A percentile compares a stretch with the other conserved stretches of the same genome.
Conservation (phyloP, 2,888 invertebrate genomes). For the Himalopsyche kuldschensis region DNA sequence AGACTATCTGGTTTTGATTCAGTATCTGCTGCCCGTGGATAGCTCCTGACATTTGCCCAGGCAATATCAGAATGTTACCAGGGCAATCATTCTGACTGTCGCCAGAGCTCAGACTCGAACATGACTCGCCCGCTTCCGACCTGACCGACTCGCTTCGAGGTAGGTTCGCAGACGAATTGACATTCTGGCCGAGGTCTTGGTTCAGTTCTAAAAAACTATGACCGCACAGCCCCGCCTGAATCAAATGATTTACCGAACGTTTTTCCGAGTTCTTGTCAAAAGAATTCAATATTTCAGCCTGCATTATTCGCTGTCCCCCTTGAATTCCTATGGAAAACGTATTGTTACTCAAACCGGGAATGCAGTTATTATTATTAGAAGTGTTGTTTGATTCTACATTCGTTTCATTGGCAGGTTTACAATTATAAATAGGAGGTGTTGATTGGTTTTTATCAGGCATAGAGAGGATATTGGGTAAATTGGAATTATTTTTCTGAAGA, state of each 20-base stretch:
- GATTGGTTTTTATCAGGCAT: conserved; percentile 18
- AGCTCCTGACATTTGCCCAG: conserved; percentile 38
- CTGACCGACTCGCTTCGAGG: conserved; percentile 61
- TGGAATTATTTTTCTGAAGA: conserved; percentile 23
- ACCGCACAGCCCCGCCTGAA: conserved; percentile 40
- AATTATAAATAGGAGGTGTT: conserved; percentile 13
- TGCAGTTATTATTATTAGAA: conserved; percentile 14
- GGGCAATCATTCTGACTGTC: conserved; percentile 45
- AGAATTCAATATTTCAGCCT: conserved; percentile 39
- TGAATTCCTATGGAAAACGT: conserved; percentile 27
- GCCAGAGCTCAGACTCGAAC: conserved; percentile 56
- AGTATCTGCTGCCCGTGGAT: conserved; percentile 24
- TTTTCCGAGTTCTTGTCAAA: conserved; percentile 49
- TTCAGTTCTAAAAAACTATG: conserved; percentile 27
- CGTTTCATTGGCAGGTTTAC: conserved; percentile 21
- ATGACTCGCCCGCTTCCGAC: conserved; percentile 63
- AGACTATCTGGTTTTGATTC: conserved; percentile 32
- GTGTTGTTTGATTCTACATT: not conserved
- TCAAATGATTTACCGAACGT: conserved; percentile 11
- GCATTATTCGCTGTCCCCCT: conserved; percentile 24
- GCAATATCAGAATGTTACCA: conserved; percentile 37
- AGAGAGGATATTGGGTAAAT: conserved; percentile 15
- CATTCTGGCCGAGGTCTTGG: conserved; percentile 19
- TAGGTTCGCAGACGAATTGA: conserved; percentile 42
- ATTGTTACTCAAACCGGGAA: conserved; percentile 26